Evolutionary conservation across 2,113 vertebrate species (phyloP).

Genomic region (Rhombomys opimus): DNA sequence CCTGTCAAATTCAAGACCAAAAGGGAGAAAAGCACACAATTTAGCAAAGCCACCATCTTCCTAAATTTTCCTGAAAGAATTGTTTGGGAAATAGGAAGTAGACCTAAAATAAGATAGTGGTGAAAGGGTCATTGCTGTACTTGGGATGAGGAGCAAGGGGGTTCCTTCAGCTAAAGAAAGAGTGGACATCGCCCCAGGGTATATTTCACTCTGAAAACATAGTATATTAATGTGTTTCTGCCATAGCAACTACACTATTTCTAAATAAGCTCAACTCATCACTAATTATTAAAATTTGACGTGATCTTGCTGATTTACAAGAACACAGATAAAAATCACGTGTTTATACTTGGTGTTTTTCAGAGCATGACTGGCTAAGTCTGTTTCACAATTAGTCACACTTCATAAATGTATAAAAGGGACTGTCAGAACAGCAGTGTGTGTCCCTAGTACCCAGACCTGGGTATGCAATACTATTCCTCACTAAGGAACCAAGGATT

Average conservation of each 20-base stretch:
- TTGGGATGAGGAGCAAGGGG: not conserved
- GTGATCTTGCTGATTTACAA: not conserved
- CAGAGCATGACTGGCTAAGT: not conserved
- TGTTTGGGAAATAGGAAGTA: fast-evolving
- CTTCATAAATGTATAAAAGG: not conserved
- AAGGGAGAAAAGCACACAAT: not conserved
- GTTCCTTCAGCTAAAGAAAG: not conserved
- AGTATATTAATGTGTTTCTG: not conserved
- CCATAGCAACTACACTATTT: not conserved
- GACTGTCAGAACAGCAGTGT: not conserved
- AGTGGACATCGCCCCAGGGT: not conserved
- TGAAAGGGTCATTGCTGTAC: fast-evolving
- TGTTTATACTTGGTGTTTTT: not conserved
- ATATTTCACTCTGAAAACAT: not conserved
- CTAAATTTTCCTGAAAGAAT: not conserved
- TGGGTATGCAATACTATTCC: not conserved
- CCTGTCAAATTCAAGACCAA: conserved; percentile 86
- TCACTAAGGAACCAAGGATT: not conserved
- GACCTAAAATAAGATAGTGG: not conserved
- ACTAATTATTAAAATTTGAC: not conserved
- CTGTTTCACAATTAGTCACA: not conserved
- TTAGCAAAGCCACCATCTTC: not conserved
- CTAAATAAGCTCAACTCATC: not conserved
- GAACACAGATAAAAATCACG: not conserved
- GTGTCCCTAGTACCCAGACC: not conserved